Conservation (phyloP, 2,113 vertebrate species). For the Carettochelys insculpta region DNA sequence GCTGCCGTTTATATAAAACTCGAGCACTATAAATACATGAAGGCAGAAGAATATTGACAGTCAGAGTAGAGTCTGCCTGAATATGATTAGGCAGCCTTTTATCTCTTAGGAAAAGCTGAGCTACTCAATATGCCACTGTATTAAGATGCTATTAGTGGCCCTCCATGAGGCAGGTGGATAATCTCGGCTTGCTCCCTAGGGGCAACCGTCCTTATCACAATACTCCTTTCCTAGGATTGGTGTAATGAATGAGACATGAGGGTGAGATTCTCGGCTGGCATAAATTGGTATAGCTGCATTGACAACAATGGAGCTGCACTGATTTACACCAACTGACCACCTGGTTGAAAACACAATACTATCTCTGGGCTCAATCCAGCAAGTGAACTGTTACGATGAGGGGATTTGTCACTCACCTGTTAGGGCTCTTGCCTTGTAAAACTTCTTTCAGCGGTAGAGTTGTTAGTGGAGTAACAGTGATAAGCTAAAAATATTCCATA, state of each 20-base stretch:
- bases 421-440: background rate
- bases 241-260: background rate
- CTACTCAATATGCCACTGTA: background rate
- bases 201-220: background rate
- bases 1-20: background rate
- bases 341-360: background rate
- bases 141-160: background rate
- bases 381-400: background rate
- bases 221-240: background rate
- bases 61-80: background rate
- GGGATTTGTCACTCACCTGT: background rate
- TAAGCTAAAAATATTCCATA: background rate
- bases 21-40: background rate
- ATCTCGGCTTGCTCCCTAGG: background rate
- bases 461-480: background rate
- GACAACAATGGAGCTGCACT: background rate
- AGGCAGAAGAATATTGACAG: conserved; percentile 3
- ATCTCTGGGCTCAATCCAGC: background rate
- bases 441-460: background rate
- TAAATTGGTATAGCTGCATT: background rate
- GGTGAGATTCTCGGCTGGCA: background rate
- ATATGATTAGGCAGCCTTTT: background rate
- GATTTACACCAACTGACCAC: background rate
- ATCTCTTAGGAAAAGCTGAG: background rate
- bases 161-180: background rate